Evolutionary conservation across 1,140 invertebrate species (phyloP), one percentile per base, ranked within the genome.

Genomic region (Drosophila novamexicana): DNA sequence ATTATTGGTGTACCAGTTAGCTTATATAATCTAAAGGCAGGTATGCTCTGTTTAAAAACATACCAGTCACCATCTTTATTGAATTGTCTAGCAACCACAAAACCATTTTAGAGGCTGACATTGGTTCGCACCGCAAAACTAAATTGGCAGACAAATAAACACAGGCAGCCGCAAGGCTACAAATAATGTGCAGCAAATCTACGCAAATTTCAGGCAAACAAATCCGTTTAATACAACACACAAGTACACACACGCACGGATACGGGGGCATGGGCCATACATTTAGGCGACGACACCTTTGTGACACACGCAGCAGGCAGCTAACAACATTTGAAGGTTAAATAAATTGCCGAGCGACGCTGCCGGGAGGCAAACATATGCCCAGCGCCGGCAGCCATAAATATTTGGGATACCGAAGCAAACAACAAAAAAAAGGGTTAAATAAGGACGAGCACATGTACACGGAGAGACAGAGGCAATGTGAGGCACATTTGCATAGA

Each of bases 151-250:
- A 49, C 65, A 69, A 77, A 78, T 78, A 66, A 75, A 49, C 50
- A 73, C 56, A 32, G 59, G 22, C 45, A 47, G 67, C 67, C 79
- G 73, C 83, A 79, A 76, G 65, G 65, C 69, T 50, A 58, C 75
- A 69, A 44, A 76, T 86, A 86, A 86, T 79, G 68, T 67, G 65
- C 77, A 77, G 72, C 82, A 88, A 88, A 88, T 88, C 76, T 89
- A 75, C 79, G 76, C 79, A 88, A 88, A 89, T 88, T 88, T 80
- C 81, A 42, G 67, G 73, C 76, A 88, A 80, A 83, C 80, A 79
- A 77, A 59, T 74, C 54, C 79, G 56, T 76, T 78, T 79, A 75
- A 78, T 78, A 65, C 65, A 54, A 68, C 59, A 18, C 68, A 64
- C 75, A 69, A 50, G 52, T 66, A 58, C 65, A 70, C 53, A 37